phyloP scores from a whole-genome alignment of 2,113 vertebrate genomes.

The Acinonyx jubatus region DNA sequence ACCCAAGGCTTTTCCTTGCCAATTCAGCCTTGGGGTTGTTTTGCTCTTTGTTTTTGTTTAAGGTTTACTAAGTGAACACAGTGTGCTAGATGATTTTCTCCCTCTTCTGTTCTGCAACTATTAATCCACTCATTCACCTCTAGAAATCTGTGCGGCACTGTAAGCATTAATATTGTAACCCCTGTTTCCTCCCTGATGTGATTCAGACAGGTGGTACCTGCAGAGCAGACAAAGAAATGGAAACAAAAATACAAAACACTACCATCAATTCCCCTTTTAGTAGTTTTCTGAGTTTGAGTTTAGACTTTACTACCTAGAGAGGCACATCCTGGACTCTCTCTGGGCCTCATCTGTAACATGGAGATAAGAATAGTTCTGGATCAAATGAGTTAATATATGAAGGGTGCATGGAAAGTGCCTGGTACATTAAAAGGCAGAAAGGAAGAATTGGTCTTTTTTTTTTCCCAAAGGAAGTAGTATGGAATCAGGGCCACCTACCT shows the following conservation, averaged over 20 bases:
- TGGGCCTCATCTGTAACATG: background rate
- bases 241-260: background rate
- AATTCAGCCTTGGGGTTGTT: background rate
- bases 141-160: background rate
- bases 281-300: background rate
- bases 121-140: background rate
- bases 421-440: background rate
- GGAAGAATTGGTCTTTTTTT: background rate
- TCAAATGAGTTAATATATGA: background rate
- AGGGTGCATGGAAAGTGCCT: background rate
- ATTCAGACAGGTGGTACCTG: background rate
- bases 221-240: background rate
- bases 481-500: background rate
- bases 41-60: background rate
- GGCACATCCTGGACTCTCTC: background rate
- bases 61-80: background rate
- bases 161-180: background rate
- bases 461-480: background rate
- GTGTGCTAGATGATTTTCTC: background rate
- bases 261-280: fast-evolving
- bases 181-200: background rate
- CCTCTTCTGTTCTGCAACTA: background rate
- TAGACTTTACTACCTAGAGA: background rate
- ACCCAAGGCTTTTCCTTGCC: background rate
- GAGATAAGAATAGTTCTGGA: background rate